phyloP scores from a whole-genome alignment of 2,888 invertebrate genomes.

The Xestia rhomboidea region DNA sequence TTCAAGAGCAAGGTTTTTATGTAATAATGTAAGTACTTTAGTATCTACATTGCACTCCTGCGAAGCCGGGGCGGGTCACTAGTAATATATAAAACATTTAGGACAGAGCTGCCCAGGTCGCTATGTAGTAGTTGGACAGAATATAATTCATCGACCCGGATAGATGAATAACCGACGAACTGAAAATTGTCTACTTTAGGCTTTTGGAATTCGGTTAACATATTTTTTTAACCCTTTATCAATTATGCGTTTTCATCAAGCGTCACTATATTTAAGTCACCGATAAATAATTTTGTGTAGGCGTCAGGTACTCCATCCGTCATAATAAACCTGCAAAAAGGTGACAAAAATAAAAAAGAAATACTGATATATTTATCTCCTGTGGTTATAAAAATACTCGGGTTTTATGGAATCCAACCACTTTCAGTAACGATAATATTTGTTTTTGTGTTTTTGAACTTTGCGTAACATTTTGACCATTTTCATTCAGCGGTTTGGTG shows the following conservation, averaged over 20 bases:
- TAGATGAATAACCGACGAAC: no score
- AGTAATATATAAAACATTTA: no score
- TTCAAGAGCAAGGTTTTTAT: no score
- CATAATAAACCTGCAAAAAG: neutral
- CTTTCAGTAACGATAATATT: slow-evolving; percentile 13
- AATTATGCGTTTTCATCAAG: neutral
- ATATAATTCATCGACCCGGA: no score
- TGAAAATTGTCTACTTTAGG: no score
- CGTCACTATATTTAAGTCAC: neutral
- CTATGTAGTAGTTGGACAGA: no score
- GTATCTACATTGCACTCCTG: no score
- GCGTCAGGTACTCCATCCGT: neutral
- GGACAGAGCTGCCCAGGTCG: no score
- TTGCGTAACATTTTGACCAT: neutral
- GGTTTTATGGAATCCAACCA: neutral
- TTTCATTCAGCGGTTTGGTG: neutral
- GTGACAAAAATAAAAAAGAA: neutral
- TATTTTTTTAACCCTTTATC: neutral
- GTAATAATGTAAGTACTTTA: no score
- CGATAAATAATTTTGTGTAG: neutral
- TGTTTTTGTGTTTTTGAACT: slow-evolving; percentile 11
- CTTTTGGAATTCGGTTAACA: no score
- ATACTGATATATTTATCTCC: neutral
- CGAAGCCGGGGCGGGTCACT: no score
- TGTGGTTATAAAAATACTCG: no score